Evolutionary conservation across 1,140 invertebrate species (phyloP).

Genomic region (Thalassaphorura encarpata): DNA sequence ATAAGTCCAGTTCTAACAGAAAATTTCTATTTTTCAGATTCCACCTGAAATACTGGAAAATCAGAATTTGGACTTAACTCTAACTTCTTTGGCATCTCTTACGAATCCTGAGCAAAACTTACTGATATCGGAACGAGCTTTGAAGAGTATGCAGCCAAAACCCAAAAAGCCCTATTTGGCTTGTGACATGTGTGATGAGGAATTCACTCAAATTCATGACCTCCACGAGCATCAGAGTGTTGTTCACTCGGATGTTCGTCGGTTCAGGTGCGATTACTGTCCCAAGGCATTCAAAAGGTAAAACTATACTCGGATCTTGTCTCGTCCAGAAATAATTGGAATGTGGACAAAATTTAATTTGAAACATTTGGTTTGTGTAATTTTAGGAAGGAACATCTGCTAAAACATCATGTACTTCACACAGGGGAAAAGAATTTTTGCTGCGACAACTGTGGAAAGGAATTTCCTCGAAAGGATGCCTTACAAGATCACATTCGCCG

Average conservation of each 20-base stretch:
- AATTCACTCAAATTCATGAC: slow-evolving; percentile 16
- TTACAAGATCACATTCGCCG: slow-evolving; percentile 26
- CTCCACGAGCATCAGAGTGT: slow-evolving; percentile 24
- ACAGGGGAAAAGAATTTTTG: slow-evolving; percentile 23
- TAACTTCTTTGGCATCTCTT: neutral
- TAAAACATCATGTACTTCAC: slow-evolving; percentile 25
- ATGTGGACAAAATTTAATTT: too few species aligned
- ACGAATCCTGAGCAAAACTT: neutral
- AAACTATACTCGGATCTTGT: too few species aligned
- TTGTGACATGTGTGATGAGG: slow-evolving; percentile 27
- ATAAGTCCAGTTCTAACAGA: neutral
- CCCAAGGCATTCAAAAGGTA: slow-evolving; percentile 24
- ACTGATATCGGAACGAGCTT: slow-evolving; percentile 15
- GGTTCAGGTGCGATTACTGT: slow-evolving; percentile 12
- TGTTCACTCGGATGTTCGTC: slow-evolving; percentile 16
- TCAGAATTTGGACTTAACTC: slow-evolving; percentile 2
- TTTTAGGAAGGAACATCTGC: slow-evolving; percentile 29
- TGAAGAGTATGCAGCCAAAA: slow-evolving; percentile 29
- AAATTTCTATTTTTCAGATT: slow-evolving; percentile 9
- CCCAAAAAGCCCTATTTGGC: slow-evolving; percentile 27
- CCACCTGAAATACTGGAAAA: slow-evolving; percentile 8
- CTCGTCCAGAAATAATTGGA: too few species aligned
- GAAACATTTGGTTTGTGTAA: too few species aligned
- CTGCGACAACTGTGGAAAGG: slow-evolving; percentile 22
- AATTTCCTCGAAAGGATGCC: slow-evolving; percentile 23